phyloP scores from a whole-genome alignment of 2,888 invertebrate species.

The Nemotelus nigrinus region DNA sequence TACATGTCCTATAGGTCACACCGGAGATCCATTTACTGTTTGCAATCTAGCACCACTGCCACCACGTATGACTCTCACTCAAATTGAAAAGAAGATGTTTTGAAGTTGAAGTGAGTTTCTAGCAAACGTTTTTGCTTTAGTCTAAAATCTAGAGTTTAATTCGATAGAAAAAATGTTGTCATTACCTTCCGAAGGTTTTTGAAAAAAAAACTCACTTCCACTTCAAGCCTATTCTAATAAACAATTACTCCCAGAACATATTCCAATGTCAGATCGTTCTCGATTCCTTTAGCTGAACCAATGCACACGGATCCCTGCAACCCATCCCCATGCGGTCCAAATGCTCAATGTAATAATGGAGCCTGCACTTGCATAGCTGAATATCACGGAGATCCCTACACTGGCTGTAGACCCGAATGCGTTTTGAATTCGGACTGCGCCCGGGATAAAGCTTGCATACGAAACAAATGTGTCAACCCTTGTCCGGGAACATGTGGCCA shows the following conservation, averaged over 20 bases:
- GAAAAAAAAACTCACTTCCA: no score
- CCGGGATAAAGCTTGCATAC: conserved; percentile 74
- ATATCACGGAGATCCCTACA: conserved; percentile 79
- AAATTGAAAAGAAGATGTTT: no score
- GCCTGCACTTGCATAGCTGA: conserved; percentile 77
- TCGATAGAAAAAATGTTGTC: no score
- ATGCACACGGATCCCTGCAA: conserved; percentile 69
- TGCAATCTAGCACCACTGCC: conserved; percentile 61
- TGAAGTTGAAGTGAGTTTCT: no score
- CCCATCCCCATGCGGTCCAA: conserved; percentile 81
- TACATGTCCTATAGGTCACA: conserved; percentile 70
- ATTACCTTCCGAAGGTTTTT: no score
- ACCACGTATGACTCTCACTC: conserved; percentile 56
- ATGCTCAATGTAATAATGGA: conserved; percentile 75
- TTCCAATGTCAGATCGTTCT: not conserved
- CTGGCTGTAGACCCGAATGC: conserved; percentile 82
- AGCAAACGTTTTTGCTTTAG: no score
- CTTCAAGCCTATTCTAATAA: no score
- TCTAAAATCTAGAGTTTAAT: no score
- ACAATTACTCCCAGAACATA: no score
- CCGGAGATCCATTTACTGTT: conserved; percentile 69
- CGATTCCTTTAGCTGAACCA: conserved; percentile 24
- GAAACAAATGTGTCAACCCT: conserved; percentile 79
- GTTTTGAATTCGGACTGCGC: conserved; percentile 78
- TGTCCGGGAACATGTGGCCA: conserved; percentile 78